Evolutionary conservation across 2,888 invertebrate genomes (phyloP), one percentile per base, ranked within the genome.

Genomic region (Drosophila niveifrons): DNA sequence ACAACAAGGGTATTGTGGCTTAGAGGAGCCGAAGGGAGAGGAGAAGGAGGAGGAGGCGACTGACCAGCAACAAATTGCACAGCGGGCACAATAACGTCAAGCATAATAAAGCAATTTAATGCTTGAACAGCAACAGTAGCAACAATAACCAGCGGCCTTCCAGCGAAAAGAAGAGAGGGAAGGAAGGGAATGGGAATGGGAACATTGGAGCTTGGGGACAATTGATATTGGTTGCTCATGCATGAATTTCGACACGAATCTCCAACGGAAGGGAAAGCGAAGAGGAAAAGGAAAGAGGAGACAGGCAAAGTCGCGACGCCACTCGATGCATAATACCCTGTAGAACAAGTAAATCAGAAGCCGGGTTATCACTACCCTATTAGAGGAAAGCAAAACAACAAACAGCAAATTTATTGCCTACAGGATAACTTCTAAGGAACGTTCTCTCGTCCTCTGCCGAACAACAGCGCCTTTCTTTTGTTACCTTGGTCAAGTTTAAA

Each of bases 31-130:
- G 13, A 6, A 23, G 23, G 62, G 43, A n/a, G 43, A n/a, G 51
- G 44, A 39, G 47, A 29, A 23, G 55, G 15, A 47, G 41, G 8
- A n/a, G 41, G 41, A 23, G 23, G 46, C 23, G 47, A 41, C 59
- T 70, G 80, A 78, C 72, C 80, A 66, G 70, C 76, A 69, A 65
- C 75, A 83, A 83, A 80, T 78, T 83, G 81, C 74, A 78, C 69
- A 76, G 69, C 71, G 76, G 78, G 67, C 83, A 76, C 78, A 81
- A 83, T 70, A 80, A 78, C 81, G 81, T 80, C 78, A 86, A 86
- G 82, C 84, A 86, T 83, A 83, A 86, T 86, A 86, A 83, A 83
- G 87, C 87, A 87, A 83, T 83, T 83, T 86, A 86, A 86, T 86
- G 87, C 81, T 78, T 57, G 78, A 83, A 69, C 74, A 75, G 80